Base-by-base conservation (phyloP, 2,888 invertebrate genomes). In the Tipula lateralis region DNA sequence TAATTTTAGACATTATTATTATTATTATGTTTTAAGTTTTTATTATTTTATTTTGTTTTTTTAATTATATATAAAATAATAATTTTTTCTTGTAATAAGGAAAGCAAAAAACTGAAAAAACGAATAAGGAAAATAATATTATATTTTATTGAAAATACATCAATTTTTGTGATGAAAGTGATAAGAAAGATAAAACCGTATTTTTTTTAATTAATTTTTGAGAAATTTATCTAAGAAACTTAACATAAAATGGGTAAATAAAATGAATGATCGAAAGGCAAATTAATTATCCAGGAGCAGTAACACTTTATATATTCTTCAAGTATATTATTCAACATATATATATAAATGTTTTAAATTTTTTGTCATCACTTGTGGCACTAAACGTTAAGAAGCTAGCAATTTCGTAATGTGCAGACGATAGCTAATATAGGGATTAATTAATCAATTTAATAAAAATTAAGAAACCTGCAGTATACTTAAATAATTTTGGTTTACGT, bases 101-200 rank as follows among this genome's bases (percentile, higher is more conserved):
- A 82, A 82, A 82, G 32, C 82, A 82, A 82, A 82, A 82, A 82
- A 82, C 7, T 24, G 66, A 30, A 29, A 82, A 82, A 80, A 82
- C 30, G 82, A 82, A 82, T 29, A 82, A 82, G 82, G 32, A 82
- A 32, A 82, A 80, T 30, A 66, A 24, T 66, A 66, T 66, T 66
- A 66, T 66, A 66, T 66, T 66, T 66, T 66, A 66, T 66, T 66
- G 66, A 66, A 66, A 66, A 66, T 66, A 66, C 66, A 66, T 66
- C 66, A 66, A 66, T 66, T 66, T 66, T 66, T 66, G 66, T 66
- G 66, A 66, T 66, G 66, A 66, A 66, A 66, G 66, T 66, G 66
- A 66, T 66, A 66, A 66, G 66, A 66, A 66, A 66, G 66, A 66
- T 66, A 66, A n/a, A 50, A 66, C 19, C 66, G 66, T 66, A 50